Conservation (phyloP, 2,113 vertebrate genomes). For the Sceloporus tristichus region DNA sequence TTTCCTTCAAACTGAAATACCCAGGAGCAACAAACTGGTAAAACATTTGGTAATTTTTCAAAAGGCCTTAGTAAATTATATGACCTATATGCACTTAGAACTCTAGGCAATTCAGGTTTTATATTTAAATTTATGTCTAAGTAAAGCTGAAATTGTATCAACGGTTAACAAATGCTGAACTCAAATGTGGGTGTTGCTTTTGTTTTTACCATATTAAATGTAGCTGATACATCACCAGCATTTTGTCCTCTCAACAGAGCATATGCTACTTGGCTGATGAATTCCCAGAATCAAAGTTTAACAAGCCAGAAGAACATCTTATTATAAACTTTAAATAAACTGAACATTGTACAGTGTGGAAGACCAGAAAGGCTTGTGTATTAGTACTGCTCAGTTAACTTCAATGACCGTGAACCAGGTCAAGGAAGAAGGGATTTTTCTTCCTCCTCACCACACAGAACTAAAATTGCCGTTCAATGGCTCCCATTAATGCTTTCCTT, state of each 20-base stretch:
- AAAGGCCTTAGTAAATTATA: not conserved
- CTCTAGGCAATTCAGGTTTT: not conserved
- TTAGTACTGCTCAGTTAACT: not conserved
- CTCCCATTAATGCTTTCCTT: not conserved
- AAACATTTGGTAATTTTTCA: no score
- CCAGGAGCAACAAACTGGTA: not conserved
- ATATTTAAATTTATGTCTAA: not conserved
- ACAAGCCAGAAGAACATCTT: slow-evolving; percentile 1
- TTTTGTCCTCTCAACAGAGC: not conserved
- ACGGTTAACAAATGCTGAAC: not conserved
- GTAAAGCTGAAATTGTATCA: not conserved
- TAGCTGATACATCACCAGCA: not conserved
- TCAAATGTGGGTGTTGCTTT: not conserved
- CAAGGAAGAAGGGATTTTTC: not conserved
- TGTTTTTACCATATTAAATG: not conserved
- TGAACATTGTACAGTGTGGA: not conserved
- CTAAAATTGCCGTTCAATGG: not conserved
- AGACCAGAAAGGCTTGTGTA: not conserved
- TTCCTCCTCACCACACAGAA: not conserved
- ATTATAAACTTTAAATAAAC: slow-evolving; percentile 20
- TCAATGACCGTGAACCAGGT: slow-evolving; percentile 9
- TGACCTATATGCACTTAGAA: not conserved
- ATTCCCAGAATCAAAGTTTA: not conserved
- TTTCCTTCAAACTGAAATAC: not conserved
- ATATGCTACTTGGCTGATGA: not conserved